Base-by-base conservation (phyloP, 2,113 vertebrate genomes). In the Nestor notabilis region DNA sequence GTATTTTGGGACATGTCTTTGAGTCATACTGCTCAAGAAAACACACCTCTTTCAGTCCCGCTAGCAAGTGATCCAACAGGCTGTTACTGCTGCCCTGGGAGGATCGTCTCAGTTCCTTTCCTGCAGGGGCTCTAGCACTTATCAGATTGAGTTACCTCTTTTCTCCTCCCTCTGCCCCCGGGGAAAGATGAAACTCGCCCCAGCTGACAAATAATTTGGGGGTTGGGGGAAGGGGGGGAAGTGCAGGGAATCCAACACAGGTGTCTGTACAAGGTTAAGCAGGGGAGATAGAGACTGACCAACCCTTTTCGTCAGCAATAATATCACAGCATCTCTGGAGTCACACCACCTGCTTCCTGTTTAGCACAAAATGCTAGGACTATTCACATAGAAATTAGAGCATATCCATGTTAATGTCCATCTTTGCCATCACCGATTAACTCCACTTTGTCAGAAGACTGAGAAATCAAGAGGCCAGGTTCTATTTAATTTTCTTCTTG, bases 141-240 rank as follows among this genome's bases (percentile, higher is more conserved):
- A 58, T 0, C 16, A 86, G 58, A 86, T 12, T 17, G 27, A 86
- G 31, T 83, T 79, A 92, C 33, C 7, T 0, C 0, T 47, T 64
- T 72, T 72, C 63, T 50, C 16, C 20, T 6, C 13, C 47, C 39
- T 69, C 55, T 4, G 2, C 4, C 0, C 11, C 0, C 1, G 2
- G 41, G 63, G 69, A 89, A 91, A 93, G n/a, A 49, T 14, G 46
- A 93, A 89, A 87, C 17, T 24, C 6, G 44, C 17, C 31, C 13
- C 25, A 84, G 0, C 1, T 6, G 53, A 81, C 4, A 2, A 93
- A 66, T 74, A 35, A 77, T 44, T 46, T 69, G 46, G 11, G n/a
- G 10, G 20, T 1, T 44, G 10, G 25, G 20, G 29, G 17, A 74
- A 44, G 72, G 14, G 39, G 39, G 13, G 28, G 16, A 68, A 72